phyloP scores from a whole-genome alignment of 2,113 vertebrate genomes.

The Pungitius pungitius region DNA sequence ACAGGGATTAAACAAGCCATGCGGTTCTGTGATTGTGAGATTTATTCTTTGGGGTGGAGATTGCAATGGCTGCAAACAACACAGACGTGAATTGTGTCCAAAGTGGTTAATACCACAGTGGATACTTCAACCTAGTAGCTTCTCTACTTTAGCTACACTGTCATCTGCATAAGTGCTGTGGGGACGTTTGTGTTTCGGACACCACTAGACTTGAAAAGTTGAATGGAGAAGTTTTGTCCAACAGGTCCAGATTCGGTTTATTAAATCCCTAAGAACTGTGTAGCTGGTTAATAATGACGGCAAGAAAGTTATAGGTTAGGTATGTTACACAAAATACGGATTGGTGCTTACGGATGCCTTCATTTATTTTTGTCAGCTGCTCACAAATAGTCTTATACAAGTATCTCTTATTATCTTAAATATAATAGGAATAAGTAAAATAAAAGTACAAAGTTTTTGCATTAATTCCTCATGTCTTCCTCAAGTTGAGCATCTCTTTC shows the following conservation, averaged over 20 bases:
- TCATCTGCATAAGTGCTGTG: constrained; percentile 6
- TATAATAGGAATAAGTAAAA: background rate
- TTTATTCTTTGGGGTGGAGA: constrained; percentile 21
- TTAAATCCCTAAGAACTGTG: background rate
- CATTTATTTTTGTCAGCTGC: background rate
- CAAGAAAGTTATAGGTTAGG: background rate
- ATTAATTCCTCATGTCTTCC: background rate
- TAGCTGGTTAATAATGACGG: background rate
- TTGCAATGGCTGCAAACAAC: constrained; percentile 11
- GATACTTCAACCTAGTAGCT: constrained; percentile 12
- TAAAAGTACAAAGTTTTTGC: background rate
- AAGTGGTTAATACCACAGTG: constrained; percentile 20
- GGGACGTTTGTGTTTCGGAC: background rate
- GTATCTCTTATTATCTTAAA: background rate
- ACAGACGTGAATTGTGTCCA: constrained; percentile 6
- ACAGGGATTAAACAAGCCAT: constrained; percentile 37
- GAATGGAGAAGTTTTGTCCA: background rate
- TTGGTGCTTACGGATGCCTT: background rate
- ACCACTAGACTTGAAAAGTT: background rate
- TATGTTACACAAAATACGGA: background rate
- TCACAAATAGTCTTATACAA: background rate
- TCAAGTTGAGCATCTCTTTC: background rate
- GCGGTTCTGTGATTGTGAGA: constrained; percentile 28
- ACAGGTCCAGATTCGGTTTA: background rate
- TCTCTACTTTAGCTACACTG: constrained; percentile 5